A percentile compares a stretch with the other conserved stretches of the same genome.
These are phyloP conservation scores for Psilanteris sp. DNA, from an alignment of 1,140 invertebrate species.

Conservation along the genomic window DNA sequence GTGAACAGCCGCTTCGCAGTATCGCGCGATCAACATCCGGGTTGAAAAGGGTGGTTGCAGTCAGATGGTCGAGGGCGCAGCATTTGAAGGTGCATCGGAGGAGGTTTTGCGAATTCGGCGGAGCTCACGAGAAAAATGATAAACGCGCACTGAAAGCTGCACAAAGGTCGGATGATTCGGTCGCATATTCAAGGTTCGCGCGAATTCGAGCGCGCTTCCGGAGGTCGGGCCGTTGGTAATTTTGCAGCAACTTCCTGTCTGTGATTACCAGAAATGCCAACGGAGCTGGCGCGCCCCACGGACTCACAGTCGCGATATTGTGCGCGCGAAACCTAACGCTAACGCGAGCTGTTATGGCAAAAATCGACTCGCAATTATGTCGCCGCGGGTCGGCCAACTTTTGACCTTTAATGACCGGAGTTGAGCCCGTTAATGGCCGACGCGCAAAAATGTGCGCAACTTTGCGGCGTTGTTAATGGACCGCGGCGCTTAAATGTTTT, in stretches of 20 bases:
- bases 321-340: no score
- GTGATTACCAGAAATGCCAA: slow-evolving; percentile 69
- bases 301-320: slow-evolving; percentile 37
- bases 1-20: no score
- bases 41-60: no score
- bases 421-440: background rate
- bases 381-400: background rate
- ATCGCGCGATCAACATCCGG: no score
- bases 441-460: background rate
- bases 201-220: slow-evolving; percentile 62
- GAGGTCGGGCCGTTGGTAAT: slow-evolving; percentile 66
- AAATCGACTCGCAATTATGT: no score
- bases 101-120: no score
- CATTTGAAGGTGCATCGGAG: no score
- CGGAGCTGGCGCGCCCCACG: slow-evolving; percentile 29
- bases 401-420: background rate
- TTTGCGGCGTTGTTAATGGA: slow-evolving; percentile 1
- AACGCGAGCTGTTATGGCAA: no score
- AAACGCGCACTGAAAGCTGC: slow-evolving; percentile 1
- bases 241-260: slow-evolving; percentile 71
- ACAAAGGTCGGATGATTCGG: slow-evolving; percentile 29
- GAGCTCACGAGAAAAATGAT: no score
- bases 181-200: slow-evolving; percentile 40
- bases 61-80: no score
- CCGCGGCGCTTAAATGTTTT: slow-evolving; percentile 9